Conservation (phyloP, 2,888 invertebrate species). For the Vandiemenella viatica region DNA sequence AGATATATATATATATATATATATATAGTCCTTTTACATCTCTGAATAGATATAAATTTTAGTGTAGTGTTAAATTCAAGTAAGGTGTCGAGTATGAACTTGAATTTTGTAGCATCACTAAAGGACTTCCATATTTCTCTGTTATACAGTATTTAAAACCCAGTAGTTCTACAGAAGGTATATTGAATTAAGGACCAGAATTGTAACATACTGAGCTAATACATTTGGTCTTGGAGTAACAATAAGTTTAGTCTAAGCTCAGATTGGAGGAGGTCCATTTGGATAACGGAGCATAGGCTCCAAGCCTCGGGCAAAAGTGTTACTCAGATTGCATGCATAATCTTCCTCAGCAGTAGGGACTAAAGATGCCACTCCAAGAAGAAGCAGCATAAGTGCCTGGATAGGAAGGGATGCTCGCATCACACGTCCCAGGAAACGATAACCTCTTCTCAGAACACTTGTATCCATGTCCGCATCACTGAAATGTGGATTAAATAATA, state of each 20-base stretch:
- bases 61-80: no score
- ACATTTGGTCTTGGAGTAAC: neutral
- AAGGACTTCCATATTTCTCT: no score
- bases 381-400: slow-evolving; percentile 81
- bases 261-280: slow-evolving; percentile 86
- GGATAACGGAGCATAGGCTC: slow-evolving; percentile 83
- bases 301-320: slow-evolving; percentile 65
- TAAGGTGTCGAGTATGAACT: no score
- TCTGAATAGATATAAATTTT: no score
- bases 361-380: slow-evolving; percentile 84
- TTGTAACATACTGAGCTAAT: no score
- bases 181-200: no score
- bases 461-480: slow-evolving; percentile 39
- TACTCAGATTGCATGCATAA: slow-evolving; percentile 70
- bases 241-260: slow-evolving; percentile 23
- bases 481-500: slow-evolving; percentile 21
- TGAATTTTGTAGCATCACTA: no score
- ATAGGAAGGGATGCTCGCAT: slow-evolving; percentile 84
- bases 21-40: no score
- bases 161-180: no score
- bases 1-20: no score
- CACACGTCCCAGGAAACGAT: slow-evolving; percentile 76
- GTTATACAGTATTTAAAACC: no score
- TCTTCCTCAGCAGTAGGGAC: slow-evolving; percentile 68
- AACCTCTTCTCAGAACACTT: slow-evolving; percentile 55